Percentiles rank a stretch among this genome's conserved stretches.
These are phyloP conservation scores for Brachionus angularis DNA, from an alignment of 1,140 invertebrate species.

Conservation along the genomic window DNA sequence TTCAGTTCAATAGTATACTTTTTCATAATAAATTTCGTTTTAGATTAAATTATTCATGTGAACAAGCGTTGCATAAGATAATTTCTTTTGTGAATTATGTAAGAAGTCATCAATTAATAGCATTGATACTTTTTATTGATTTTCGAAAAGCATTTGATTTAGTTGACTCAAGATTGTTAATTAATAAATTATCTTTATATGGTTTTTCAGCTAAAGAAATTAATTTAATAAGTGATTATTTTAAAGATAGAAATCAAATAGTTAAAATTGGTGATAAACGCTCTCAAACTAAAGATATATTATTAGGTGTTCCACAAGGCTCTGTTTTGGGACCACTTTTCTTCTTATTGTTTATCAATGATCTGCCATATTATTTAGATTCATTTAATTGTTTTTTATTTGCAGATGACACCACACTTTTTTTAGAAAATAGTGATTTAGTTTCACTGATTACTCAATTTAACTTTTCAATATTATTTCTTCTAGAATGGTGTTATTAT, in stretches of 20 bases:
- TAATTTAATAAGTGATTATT: too few relatives aligned
- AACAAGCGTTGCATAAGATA: background rate
- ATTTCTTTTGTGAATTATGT: background rate
- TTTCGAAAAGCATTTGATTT: constrained; percentile 6
- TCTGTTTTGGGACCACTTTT: too few relatives aligned
- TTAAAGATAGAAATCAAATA: background rate
- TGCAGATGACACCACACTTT: background rate
- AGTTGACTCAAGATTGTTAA: too few relatives aligned
- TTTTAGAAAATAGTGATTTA: too few relatives aligned
- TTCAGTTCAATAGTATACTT: background rate
- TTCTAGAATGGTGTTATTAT: too few relatives aligned
- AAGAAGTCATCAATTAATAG: background rate
- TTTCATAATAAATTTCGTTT: background rate
- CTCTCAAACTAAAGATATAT: background rate
- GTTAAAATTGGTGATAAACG: too few relatives aligned
- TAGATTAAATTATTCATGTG: background rate
- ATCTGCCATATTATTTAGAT: background rate
- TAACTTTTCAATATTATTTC: too few relatives aligned
- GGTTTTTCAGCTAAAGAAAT: too few relatives aligned
- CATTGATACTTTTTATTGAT: background rate
- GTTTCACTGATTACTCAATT: too few relatives aligned
- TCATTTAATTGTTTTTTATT: background rate
- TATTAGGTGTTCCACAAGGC: background rate
- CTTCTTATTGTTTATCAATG: background rate
- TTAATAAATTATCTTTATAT: too few relatives aligned